Evolutionary conservation across 2,888 invertebrate species (phyloP).

Genomic region (Chrysopilus asiliformis): DNA sequence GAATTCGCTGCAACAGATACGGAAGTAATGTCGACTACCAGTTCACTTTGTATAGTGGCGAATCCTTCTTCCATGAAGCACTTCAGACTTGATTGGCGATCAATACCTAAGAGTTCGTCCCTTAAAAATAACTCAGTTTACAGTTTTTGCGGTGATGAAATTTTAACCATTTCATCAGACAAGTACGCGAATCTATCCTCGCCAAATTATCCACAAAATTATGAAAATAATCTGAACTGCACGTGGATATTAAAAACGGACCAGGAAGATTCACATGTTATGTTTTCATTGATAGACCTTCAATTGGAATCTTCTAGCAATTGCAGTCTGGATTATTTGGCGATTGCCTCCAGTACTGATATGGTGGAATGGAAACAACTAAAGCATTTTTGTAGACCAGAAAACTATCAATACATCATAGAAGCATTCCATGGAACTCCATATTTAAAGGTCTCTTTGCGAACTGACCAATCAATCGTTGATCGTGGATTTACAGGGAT

Average conservation of each 20-base stretch:
- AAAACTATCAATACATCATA: too few relatives aligned
- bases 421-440: conserved; percentile 39
- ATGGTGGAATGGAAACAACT: conserved; percentile 42
- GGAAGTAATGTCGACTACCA: conserved; percentile 46
- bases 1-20: conserved; percentile 20
- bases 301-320: conserved; percentile 51
- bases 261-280: conserved; percentile 44
- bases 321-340: conserved; percentile 46
- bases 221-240: conserved; percentile 49
- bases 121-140: conserved; percentile 20
- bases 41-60: conserved; percentile 43
- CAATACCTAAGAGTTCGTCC: conserved; percentile 20
- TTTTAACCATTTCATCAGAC: conserved; percentile 20
- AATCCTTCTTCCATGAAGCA: conserved; percentile 21
- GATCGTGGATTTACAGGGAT: conserved; percentile 53
- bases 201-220: conserved; percentile 63
- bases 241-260: conserved; percentile 57
- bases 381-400: conserved; percentile 45
- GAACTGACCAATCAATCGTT: conserved; percentile 45
- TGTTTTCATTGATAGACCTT: conserved; percentile 41
- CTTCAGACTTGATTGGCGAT: conserved; percentile 26
- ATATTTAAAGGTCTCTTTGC: conserved; percentile 52
- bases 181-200: conserved; percentile 40
- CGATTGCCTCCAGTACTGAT: conserved; percentile 42
- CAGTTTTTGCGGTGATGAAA: conserved; percentile 17